Percentiles rank a stretch among this genome's conserved stretches.
Conservation (phyloP, 2,888 invertebrate genomes). For the Epirrita christyi region DNA sequence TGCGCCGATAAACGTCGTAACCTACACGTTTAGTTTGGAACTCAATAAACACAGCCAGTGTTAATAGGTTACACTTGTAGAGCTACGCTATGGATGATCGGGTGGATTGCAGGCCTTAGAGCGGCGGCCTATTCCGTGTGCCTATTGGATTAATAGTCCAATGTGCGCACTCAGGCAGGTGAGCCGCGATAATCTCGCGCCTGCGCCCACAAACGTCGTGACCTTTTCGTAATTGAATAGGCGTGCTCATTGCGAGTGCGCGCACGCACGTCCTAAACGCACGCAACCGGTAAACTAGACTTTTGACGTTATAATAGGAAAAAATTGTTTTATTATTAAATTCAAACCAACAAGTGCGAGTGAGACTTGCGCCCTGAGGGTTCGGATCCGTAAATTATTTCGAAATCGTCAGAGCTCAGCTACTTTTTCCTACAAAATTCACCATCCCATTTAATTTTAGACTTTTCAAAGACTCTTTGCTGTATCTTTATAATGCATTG, state of each 20-base stretch:
- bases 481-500: no score
- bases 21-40: slow-evolving; percentile 61
- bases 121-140: slow-evolving; percentile 39
- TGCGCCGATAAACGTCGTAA: slow-evolving; percentile 72
- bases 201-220: slow-evolving; percentile 71
- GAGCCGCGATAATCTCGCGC: slow-evolving; percentile 76
- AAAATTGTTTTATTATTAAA: slow-evolving; percentile 13
- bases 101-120: neutral
- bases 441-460: no score
- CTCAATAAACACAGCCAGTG: no score
- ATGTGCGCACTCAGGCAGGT: slow-evolving; percentile 69
- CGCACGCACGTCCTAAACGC: slow-evolving; percentile 73
- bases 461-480: no score
- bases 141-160: slow-evolving; percentile 64
- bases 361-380: no score
- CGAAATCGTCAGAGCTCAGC: no score
- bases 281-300: slow-evolving; percentile 60
- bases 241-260: slow-evolving; percentile 64
- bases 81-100: neutral
- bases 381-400: no score
- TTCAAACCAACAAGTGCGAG: no score
- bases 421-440: no score
- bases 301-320: slow-evolving; percentile 15
- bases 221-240: slow-evolving; percentile 83
- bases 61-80: neutral